phyloP scores from a whole-genome alignment of 2,797 vertebrate species.

The Gastrophryne carolinensis region DNA sequence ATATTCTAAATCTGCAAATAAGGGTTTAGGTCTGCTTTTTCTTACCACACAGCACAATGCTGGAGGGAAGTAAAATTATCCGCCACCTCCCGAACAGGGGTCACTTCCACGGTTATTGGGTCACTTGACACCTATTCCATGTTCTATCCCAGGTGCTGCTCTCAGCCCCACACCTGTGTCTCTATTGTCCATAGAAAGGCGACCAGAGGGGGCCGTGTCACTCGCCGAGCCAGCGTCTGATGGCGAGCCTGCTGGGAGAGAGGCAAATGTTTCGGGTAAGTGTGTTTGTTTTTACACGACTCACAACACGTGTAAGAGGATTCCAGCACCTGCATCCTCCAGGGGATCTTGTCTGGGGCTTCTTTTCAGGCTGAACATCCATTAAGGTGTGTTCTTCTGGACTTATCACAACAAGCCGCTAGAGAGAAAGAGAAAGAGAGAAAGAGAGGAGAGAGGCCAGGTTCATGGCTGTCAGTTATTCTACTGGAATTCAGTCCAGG shows the following conservation, averaged over 20 bases:
- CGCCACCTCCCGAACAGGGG: neutral
- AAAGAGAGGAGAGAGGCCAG: neutral
- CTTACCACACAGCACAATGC: too few relatives aligned
- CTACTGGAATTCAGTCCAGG: too few relatives aligned
- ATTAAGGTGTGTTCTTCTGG: constrained; percentile 22
- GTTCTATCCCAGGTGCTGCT: constrained; percentile 16
- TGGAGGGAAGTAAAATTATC: neutral
- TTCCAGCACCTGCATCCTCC: constrained; percentile 38
- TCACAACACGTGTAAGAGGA: constrained; percentile 42
- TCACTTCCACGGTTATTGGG: neutral
- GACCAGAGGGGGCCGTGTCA: constrained; percentile 5
- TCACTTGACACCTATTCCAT: neutral
- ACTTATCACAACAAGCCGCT: constrained; percentile 36
- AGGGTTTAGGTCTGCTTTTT: too few relatives aligned
- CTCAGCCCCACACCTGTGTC: constrained; percentile 18
- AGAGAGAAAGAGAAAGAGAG: too few relatives aligned
- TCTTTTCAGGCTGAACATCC: constrained; percentile 31
- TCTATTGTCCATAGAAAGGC: constrained; percentile 13
- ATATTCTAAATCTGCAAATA: too few relatives aligned
- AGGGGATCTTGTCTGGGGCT: constrained; percentile 16
- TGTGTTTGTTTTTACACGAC: constrained; percentile 50
- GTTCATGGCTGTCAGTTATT: neutral
- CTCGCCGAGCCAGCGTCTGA: constrained; percentile 6
- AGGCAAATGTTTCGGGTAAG: constrained; percentile 6
- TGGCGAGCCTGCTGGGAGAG: neutral